Evolutionary conservation across 1,140 invertebrate species (phyloP).

Genomic region (Euwallacea similis): DNA sequence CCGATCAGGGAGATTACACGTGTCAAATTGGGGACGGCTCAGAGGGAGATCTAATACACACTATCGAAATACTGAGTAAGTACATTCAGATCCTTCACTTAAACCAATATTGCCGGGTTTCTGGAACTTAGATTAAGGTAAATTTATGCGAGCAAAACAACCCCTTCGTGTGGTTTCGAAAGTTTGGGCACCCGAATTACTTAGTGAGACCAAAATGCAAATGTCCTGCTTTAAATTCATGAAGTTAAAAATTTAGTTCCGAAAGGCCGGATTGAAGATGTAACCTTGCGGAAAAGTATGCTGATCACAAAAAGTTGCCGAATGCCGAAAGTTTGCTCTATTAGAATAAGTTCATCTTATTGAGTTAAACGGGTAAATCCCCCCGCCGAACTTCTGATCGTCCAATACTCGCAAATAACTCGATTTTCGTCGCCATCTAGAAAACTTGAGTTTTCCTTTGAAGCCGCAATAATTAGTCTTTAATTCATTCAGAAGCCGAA

Average conservation of each 20-base stretch:
- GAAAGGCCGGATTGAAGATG: slow-evolving; percentile 5
- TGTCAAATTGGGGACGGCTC: slow-evolving; percentile 59
- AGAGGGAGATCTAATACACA: slow-evolving; percentile 57
- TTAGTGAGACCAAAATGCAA: slow-evolving; percentile 13
- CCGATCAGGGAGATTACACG: slow-evolving; percentile 59
- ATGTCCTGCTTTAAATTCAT: slow-evolving; percentile 17
- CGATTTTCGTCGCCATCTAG: not conserved
- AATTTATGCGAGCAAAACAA: slow-evolving; percentile 11
- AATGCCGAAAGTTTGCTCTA: not conserved
- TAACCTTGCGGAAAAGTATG: slow-evolving; percentile 11
- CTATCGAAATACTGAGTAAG: slow-evolving; percentile 60
- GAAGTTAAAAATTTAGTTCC: slow-evolving; percentile 18
- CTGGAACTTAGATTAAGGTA: not conserved
- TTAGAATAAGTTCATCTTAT: not conserved
- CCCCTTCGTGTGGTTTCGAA: slow-evolving; percentile 3
- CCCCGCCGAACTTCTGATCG: too few species aligned
- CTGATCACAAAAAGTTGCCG: slow-evolving; percentile 2
- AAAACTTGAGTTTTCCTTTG: not conserved
- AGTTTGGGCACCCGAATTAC: slow-evolving; percentile 9
- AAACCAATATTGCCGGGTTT: too few species aligned
- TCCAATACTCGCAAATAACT: not conserved
- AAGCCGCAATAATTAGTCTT: not conserved
- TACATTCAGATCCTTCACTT: slow-evolving; percentile 3
- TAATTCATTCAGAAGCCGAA: not conserved
- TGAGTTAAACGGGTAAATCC: not conserved